phyloP scores from a whole-genome alignment of 2,888 invertebrate species.

The Abscondita cerata region DNA sequence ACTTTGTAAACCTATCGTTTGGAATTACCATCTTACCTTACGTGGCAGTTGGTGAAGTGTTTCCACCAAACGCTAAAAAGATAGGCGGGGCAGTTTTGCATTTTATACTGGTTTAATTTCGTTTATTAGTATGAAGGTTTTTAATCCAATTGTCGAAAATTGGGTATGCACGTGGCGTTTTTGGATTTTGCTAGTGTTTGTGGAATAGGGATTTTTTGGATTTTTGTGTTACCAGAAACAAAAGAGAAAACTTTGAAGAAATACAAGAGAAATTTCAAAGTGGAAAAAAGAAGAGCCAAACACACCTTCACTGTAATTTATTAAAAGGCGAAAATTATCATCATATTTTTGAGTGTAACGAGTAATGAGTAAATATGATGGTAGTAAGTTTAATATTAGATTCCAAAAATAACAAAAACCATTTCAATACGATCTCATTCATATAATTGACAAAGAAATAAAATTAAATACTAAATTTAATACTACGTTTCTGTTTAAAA shows the following conservation, averaged over 20 bases:
- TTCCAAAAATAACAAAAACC: no score
- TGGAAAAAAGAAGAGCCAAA: no score
- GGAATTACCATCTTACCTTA: neutral
- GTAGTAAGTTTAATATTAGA: no score
- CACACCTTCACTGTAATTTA: no score
- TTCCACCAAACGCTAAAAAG: conserved; percentile 62
- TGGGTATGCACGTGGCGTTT: conserved; percentile 69
- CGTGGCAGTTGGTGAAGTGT: conserved; percentile 60
- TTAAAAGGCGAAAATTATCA: no score
- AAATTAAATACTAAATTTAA: no score
- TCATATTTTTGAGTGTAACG: no score
- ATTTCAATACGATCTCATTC: no score
- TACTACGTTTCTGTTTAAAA: no score
- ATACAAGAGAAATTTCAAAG: neutral
- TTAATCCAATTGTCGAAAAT: conserved; percentile 62
- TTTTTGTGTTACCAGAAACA: conserved; percentile 70
- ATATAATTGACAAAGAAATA: no score
- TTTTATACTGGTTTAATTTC: conserved; percentile 59
- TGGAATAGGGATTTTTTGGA: conserved; percentile 68
- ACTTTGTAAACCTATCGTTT: neutral
- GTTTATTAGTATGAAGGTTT: conserved; percentile 58
- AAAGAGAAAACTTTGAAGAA: conserved; percentile 59
- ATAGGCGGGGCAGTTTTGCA: conserved; percentile 60
- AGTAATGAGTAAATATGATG: no score
- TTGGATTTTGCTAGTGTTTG: conserved; percentile 68